Evolutionary conservation across 2,113 vertebrate genomes (phyloP), one percentile per base, ranked within the genome.

Genomic region (Callorhinus ursinus): DNA sequence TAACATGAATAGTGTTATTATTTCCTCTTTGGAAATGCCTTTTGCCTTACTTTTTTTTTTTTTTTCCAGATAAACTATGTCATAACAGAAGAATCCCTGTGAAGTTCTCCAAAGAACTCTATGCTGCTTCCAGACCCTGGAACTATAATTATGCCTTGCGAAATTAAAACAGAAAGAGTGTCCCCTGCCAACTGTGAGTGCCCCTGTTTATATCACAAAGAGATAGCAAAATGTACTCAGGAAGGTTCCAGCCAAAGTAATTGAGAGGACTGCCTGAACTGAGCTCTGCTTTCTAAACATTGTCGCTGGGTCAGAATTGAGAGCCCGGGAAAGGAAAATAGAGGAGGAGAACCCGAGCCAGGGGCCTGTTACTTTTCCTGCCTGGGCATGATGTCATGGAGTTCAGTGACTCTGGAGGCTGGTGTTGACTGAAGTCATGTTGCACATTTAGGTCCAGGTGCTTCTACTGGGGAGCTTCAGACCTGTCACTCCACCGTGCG

Each of bases 21-120:
- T 97, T 98, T 98, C 93, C 94, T 96, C 88, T 95, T 90, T 96
- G 86, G 88, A 97, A 96, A 97, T 96, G 94, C 90, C 93, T 97
- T 93, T 95, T 80, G 83, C 72, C 39, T 95, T 96, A 85, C 53
- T 87, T 28, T 82, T 14, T 26, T 90, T 84, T 13, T 15, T n/a
- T 18, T 7, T 36, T 11, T 28, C 42, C 65, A 97, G 31, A 85
- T 94, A 92, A 96, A 97, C 76, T 39, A 39, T 0, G 12, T 51
- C 63, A 96, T 90, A 97, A 57, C 87, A 97, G 90, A 94, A 98
- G 97, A 97, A 96, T 63, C 49, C 89, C 28, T 96, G 96, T 95
- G 89, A 97, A 96, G 82, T 90, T 96, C 61, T 91, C 49, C 63
- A 98, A 97, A 98, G 97, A 93, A 77, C 77, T 90, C 91, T 24